phyloP scores from a whole-genome alignment of 2,797 vertebrate genomes.

The Phalanger gymnotis region DNA sequence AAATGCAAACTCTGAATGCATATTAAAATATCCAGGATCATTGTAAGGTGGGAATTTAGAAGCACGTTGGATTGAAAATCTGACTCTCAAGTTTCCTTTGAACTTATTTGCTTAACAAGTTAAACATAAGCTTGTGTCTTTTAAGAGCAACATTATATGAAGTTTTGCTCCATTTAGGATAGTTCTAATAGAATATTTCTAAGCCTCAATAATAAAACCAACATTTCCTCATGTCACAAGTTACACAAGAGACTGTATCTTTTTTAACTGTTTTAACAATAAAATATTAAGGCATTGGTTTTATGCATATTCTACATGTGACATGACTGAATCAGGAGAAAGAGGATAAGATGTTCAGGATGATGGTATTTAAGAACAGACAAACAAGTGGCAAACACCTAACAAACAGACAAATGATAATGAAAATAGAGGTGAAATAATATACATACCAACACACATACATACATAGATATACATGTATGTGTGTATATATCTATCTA shows the following conservation, averaged over 20 bases:
- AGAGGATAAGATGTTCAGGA: not conserved
- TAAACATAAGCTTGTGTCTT: not conserved
- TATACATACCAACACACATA: no score
- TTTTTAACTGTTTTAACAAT: not conserved
- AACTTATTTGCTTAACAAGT: not conserved
- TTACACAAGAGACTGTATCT: not conserved
- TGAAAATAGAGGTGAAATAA: not conserved
- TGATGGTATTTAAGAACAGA: not conserved
- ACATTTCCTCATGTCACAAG: not conserved
- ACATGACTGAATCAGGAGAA: not conserved
- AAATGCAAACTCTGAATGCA: not conserved
- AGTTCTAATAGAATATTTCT: not conserved
- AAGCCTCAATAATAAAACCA: not conserved
- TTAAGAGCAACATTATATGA: not conserved
- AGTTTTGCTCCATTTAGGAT: not conserved
- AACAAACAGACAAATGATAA: not conserved
- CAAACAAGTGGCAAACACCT: not conserved
- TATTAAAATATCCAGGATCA: not conserved
- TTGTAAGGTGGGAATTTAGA: slow-evolving; percentile 1
- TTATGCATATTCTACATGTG: not conserved
- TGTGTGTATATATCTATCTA: no score
- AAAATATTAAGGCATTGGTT: not conserved
- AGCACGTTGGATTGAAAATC: not conserved
- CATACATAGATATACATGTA: no score
- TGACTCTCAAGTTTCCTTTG: not conserved